phyloP scores from a whole-genome alignment of 2,797 vertebrate species.

The Rhinella marina region DNA sequence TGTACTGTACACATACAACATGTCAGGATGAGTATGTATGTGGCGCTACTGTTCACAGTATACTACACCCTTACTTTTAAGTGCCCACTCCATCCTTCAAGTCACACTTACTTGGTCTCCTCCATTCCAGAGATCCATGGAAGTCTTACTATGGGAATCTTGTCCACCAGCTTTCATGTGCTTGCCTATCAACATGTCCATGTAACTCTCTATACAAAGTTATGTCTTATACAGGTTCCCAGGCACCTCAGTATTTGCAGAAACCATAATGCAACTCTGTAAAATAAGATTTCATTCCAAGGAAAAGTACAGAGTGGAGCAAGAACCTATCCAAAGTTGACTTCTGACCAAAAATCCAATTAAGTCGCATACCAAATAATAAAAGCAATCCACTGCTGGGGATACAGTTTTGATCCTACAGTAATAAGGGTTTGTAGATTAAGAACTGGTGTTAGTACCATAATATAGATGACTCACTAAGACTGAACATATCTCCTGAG shows the following conservation, averaged over 20 bases:
- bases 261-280: not conserved
- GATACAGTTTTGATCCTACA: not conserved
- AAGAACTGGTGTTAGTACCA: not conserved
- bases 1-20: too few species aligned
- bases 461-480: constrained; percentile 21
- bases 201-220: not conserved
- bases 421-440: constrained; percentile 7
- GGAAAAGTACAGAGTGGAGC: not conserved
- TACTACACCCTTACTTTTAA: too few species aligned
- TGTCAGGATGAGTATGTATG: too few species aligned
- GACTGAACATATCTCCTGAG: not conserved
- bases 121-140: too few species aligned
- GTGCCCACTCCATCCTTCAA: not conserved
- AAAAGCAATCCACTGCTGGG: not conserved
- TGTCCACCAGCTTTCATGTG: not conserved
- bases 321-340: not conserved
- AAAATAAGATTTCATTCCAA: not conserved
- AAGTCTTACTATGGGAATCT: not conserved
- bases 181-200: not conserved
- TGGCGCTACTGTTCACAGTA: too few species aligned
- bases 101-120: not conserved
- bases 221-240: not conserved
- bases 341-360: constrained; percentile 12
- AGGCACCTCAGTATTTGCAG: not conserved
- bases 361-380: not conserved